Percentiles rank a stretch among this genome's conserved stretches.
Conservation (phyloP, 2,797 vertebrate genomes). For the Toxotes lorentzi region DNA sequence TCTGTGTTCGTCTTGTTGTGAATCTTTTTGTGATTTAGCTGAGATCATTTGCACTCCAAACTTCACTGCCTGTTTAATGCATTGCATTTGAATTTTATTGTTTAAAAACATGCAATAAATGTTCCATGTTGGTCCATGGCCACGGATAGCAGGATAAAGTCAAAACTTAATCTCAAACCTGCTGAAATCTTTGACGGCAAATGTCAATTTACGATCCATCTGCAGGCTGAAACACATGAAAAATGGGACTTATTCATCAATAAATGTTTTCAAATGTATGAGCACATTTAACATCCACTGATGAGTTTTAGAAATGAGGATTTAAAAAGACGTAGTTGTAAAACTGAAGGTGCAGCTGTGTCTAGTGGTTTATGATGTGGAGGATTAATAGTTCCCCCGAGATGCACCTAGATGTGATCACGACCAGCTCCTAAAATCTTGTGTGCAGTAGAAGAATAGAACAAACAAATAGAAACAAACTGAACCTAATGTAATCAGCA, state of each 20-base stretch:
- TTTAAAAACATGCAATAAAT: not conserved
- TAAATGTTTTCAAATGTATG: not conserved
- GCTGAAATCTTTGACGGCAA: too few species aligned
- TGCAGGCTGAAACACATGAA: not conserved
- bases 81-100: not conserved
- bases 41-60: not conserved
- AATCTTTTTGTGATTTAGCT: not conserved
- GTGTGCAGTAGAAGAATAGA: not conserved
- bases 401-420: not conserved
- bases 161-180: not conserved
- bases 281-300: not conserved
- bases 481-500: not conserved
- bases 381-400: not conserved
- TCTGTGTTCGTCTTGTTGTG: not conserved
- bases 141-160: not conserved
- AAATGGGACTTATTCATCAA: too few species aligned
- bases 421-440: not conserved
- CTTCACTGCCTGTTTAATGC: not conserved
- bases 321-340: not conserved
- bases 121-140: not conserved
- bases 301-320: not conserved
- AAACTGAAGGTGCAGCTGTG: not conserved
- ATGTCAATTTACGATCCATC: not conserved
- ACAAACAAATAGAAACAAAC: not conserved
- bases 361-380: not conserved